Percentiles rank a stretch among this genome's conserved stretches.
Evolutionary conservation across 2,113 vertebrate species (phyloP).

Genomic region (Merops nubicus): DNA sequence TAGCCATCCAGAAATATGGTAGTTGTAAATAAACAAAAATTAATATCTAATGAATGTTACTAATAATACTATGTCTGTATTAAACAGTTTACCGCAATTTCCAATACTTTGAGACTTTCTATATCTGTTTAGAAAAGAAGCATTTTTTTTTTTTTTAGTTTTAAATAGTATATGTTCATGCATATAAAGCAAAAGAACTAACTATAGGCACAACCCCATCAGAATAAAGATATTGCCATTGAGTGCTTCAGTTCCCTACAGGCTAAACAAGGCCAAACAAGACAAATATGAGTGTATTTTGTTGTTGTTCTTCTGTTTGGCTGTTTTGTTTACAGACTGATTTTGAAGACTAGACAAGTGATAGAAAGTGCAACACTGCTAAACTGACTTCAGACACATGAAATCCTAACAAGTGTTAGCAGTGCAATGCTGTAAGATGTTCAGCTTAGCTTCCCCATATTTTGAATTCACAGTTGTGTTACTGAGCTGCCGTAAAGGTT

Average conservation of each 20-base stretch:
- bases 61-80: neutral
- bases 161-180: neutral
- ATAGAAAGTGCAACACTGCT: neutral
- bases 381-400: neutral
- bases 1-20: neutral
- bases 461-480: neutral
- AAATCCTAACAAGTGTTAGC: neutral
- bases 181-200: neutral
- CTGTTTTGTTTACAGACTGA: neutral
- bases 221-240: neutral
- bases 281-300: neutral
- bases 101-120: neutral
- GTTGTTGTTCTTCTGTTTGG: neutral
- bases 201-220: accelerated
- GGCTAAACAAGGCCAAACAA: neutral
- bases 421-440: neutral
- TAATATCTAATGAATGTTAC: neutral
- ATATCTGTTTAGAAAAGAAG: neutral
- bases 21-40: neutral
- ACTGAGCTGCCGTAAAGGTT: neutral
- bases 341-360: neutral
- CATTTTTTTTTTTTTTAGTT: neutral
- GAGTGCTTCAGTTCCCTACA: neutral
- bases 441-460: neutral
- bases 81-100: neutral